Base-by-base conservation (phyloP, 2,797 vertebrate species). In the Halcyon smyrnensis region DNA sequence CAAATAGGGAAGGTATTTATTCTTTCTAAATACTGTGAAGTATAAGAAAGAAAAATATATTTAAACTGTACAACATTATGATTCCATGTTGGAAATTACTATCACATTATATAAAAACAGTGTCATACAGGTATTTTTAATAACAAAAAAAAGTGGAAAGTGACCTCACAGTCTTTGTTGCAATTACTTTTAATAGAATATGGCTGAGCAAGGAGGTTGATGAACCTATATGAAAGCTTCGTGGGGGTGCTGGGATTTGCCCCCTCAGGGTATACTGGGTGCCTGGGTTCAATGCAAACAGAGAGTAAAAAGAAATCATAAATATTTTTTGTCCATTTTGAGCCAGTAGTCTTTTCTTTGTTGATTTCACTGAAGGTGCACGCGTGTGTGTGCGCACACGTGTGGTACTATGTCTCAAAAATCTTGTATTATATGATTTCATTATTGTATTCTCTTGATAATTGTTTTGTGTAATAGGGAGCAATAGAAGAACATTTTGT, bases 371-470 rank as follows among this genome's bases (percentile, higher is more conserved):
- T 74, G 60, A 46, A 56, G 14, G n/a, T 12, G 23, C 3, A 2
- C 14, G 20, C 15, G 19, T 57, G 9, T 36, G 18, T 3, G 4
- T 3, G 0, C 7, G 19, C 39, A 7, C 21, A 28, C 1, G 0
- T 1, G 0, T 73, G 18, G 41, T 84, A 37, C 4, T 28, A 48
- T 37, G 12, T 45, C 71, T 87, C 51, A 67, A 64, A 90, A 80
- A 46, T 48, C 37, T 53, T 71, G 2, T 70, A 15, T 46, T 81
- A 6, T 63, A 83, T 57, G 7, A 70, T 64, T 59, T 43, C 25
- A 12, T 65, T 65, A 48, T 36, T 7, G 1, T n/a, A 3, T 65
- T 85, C 11, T 59, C 25, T 53, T 77, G 32, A 12, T 62, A 87
- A 60, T 67, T 76, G 7, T 69, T 83, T 78, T 8, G 12, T 71